Evolutionary conservation across 2,113 vertebrate genomes (phyloP).

Genomic region (Nycticryphes semicollaris): DNA sequence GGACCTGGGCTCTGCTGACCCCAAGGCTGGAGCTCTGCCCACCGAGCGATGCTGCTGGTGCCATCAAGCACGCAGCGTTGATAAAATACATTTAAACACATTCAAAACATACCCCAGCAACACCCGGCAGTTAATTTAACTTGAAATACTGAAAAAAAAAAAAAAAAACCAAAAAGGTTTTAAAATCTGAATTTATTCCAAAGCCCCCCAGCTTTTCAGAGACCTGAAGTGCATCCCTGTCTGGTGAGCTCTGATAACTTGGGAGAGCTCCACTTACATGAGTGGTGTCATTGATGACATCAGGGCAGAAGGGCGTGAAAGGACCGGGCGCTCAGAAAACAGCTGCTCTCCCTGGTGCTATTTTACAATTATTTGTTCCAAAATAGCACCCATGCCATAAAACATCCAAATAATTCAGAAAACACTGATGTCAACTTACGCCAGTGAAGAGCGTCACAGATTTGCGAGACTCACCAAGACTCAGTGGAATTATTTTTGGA

Average conservation of each 20-base stretch:
- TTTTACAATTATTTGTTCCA: neutral
- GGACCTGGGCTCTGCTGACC: neutral
- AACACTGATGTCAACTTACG: neutral
- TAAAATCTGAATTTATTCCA: neutral
- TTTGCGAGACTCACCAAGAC: neutral
- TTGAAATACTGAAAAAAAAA: neutral
- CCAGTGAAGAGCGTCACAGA: neutral
- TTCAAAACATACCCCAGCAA: neutral
- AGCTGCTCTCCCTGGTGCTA: neutral
- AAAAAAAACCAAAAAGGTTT: neutral
- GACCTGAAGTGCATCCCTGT: neutral
- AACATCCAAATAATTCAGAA: neutral
- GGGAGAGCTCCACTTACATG: neutral
- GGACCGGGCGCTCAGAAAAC: neutral
- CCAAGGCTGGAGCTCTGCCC: neutral
- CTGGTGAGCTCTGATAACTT: neutral
- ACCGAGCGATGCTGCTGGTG: accelerated
- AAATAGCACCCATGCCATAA: neutral
- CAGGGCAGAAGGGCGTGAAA: neutral
- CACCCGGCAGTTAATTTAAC: neutral
- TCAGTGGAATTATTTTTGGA: neutral
- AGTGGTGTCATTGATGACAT: neutral
- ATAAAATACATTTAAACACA: neutral
- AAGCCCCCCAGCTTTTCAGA: neutral
- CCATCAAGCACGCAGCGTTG: neutral